These are phyloP conservation scores for Hypocryptadius cinnamomeus DNA, from an alignment of 2,113 vertebrate species.

Conservation along the genomic window DNA sequence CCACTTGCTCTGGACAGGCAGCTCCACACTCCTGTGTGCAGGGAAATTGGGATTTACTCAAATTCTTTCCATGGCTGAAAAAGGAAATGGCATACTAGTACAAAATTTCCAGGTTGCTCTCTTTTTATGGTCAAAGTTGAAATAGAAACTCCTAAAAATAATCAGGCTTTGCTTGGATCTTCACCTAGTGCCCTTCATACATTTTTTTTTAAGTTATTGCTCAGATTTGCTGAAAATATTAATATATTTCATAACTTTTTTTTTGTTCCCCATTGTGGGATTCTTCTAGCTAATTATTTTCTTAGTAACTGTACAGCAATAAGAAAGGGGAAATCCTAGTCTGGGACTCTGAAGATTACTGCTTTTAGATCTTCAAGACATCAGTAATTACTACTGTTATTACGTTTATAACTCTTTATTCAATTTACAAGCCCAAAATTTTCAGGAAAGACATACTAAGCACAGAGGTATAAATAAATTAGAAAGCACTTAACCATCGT, in stretches of 20 bases:
- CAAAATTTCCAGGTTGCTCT: not conserved
- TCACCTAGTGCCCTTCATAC: not conserved
- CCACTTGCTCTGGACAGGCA: not conserved
- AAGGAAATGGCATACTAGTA: not conserved
- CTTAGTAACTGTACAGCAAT: not conserved
- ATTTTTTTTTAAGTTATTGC: not conserved
- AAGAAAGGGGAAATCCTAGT: not conserved
- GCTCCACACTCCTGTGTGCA: not conserved
- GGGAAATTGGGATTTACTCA: not conserved
- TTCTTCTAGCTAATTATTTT: slow-evolving; percentile 10
- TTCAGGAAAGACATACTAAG: slow-evolving; percentile 10
- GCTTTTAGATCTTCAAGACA: slow-evolving; percentile 22
- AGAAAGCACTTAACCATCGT: not conserved
- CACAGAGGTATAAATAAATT: slow-evolving; percentile 16
- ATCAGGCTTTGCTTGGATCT: not conserved
- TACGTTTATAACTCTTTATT: slow-evolving; percentile 36
- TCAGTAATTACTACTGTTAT: slow-evolving; percentile 28
- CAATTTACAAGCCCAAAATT: not conserved
- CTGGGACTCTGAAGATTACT: slow-evolving; percentile 1
- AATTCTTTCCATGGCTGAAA: not conserved
- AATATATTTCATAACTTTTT: not conserved
- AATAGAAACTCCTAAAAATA: slow-evolving; percentile 46
- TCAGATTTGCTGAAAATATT: not conserved
- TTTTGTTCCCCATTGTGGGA: not conserved
- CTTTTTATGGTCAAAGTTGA: slow-evolving; percentile 27